phyloP scores from a whole-genome alignment of 2,888 invertebrate species.

The Brassicogethes aeneus region DNA sequence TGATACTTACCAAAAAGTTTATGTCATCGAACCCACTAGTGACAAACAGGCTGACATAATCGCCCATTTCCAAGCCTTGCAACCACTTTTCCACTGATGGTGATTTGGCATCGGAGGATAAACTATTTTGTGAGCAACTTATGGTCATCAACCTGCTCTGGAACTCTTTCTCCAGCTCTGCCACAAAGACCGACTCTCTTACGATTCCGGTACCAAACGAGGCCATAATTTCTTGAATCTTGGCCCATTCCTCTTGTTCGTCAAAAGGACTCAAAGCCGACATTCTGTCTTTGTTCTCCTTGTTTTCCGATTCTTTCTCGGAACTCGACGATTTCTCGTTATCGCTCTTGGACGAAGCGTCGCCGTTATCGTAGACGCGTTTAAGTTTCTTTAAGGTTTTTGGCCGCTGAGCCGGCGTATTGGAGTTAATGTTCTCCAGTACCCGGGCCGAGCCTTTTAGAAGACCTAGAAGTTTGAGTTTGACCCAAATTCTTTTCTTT shows the following conservation, averaged over 20 bases:
- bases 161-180: constrained; percentile 71
- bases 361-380: constrained; percentile 55
- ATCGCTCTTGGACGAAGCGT: constrained; percentile 28
- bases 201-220: constrained; percentile 82
- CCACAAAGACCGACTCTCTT: constrained; percentile 67
- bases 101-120: constrained; percentile 43
- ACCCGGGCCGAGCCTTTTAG: constrained; percentile 69
- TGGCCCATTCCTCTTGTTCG: constrained; percentile 93
- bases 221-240: constrained; percentile 92
- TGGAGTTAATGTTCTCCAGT: constrained; percentile 51
- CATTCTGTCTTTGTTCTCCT: constrained; percentile 43
- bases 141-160: constrained; percentile 64
- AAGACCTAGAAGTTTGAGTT: constrained; percentile 51
- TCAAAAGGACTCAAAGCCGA: constrained; percentile 80
- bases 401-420: constrained; percentile 58
- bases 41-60: constrained; percentile 76
- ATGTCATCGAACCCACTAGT: constrained; percentile 87
- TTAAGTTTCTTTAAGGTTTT: constrained; percentile 67
- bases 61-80: constrained; percentile 63
- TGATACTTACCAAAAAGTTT: constrained; percentile 76
- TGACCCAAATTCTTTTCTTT: too few species aligned
- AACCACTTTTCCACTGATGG: constrained; percentile 73
- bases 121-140: constrained; percentile 47
- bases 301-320: constrained; percentile 43
- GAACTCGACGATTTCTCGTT: constrained; percentile 37